Base-by-base conservation (phyloP, 2,888 invertebrate species). In the Mythimna albipuncta region DNA sequence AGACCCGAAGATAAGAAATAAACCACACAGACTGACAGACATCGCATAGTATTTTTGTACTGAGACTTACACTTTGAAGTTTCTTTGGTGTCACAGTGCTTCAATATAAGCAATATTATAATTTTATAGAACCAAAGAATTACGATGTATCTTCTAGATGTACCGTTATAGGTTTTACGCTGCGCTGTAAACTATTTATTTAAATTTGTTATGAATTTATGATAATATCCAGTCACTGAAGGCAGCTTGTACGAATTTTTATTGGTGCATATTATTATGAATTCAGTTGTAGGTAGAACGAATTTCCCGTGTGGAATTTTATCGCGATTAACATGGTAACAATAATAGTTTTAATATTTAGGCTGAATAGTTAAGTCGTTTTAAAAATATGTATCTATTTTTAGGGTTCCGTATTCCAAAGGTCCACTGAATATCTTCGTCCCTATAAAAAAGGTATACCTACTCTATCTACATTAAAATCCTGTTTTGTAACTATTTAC, bases 61-160 rank as follows among this genome's bases (percentile, higher is more conserved):
- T 74, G 79, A 83, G 80, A 82, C 67, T 81, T 77, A 75, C 73
- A 75, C 72, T 72, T 85, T 47, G 50, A 80, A 64, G 67, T 80
- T 83, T 87, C 86, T 87, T 88, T 88, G 85, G 87, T 78, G 80
- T 81, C 80, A 62, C 66, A 74, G 80, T 88, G 88, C 88, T 90
- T 88, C 65, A 83, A 70, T 79, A 73, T 85, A 88, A 91, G 89
- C 89, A 87, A 88, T 89, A 87, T 87, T 84, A 86, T 86, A 73
- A 82, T 78, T 83, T 85, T 82, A 81, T 78, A 81, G 87, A 91
- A 91, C 94, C 94, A 94, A 94, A 94, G 95, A 94, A 72, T 76
- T 75, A 78, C 64, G 72, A 79, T 82, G 65, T 80, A 83, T 75
- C 79, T 67, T 66, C 69, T 80, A 82, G 76, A 77, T 79, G 69